Conservation (phyloP, 2,888 invertebrate species). For the Plagodis dolabraria region DNA sequence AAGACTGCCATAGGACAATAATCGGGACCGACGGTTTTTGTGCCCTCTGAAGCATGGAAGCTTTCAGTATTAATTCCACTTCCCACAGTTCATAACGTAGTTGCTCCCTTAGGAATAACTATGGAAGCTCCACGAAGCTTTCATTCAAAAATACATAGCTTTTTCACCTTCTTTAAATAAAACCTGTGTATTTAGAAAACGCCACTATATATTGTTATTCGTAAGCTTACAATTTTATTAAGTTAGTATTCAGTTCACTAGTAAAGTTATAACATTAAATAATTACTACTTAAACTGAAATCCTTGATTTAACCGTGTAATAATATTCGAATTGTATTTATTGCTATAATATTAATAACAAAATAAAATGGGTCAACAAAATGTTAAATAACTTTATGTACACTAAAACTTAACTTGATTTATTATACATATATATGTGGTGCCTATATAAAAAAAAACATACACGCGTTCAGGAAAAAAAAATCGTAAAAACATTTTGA, state of each 20-base stretch:
- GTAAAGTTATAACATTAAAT: conserved; percentile 61
- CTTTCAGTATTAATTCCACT: too few relatives aligned
- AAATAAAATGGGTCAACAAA: conserved; percentile 72
- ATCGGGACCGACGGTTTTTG: too few relatives aligned
- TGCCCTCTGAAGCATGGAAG: too few relatives aligned
- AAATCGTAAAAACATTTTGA: conserved; percentile 50
- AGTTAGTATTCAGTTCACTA: conserved; percentile 69
- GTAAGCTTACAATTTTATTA: conserved; percentile 56
- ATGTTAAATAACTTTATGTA: conserved; percentile 71
- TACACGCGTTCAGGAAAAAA: conserved; percentile 43
- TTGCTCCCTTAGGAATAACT: too few relatives aligned
- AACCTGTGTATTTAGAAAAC: conserved; percentile 42
- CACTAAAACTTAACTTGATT: conserved; percentile 58
- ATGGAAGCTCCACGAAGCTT: too few relatives aligned
- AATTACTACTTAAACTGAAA: conserved; percentile 59
- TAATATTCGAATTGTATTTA: conserved; percentile 63
- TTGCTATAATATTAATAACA: conserved; percentile 63
- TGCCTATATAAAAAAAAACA: conserved; percentile 22
- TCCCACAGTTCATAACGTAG: too few relatives aligned
- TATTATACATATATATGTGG: conserved; percentile 21
- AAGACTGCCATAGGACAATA: too few relatives aligned
- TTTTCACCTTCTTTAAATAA: too few relatives aligned
- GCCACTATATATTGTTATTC: conserved; percentile 49
- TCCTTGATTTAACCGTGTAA: conserved; percentile 52
- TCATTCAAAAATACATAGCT: too few relatives aligned